Base-by-base conservation (phyloP, 2,888 invertebrate genomes). In the Spicauda simplicius region DNA sequence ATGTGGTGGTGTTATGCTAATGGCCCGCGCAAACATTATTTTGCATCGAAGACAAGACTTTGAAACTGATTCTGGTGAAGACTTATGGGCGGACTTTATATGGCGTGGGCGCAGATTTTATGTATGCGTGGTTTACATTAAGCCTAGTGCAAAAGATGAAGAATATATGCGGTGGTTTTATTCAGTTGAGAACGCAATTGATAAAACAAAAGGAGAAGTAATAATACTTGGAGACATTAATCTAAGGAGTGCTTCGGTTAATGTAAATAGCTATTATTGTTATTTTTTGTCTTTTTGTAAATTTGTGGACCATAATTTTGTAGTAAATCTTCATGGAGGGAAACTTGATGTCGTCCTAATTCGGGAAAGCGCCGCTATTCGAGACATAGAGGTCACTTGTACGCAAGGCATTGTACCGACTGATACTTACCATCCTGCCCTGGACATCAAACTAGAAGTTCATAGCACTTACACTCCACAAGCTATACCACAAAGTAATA, bases 111-210 rank as follows among this genome's bases (percentile, higher is more conserved):
- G 19, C 5, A 18, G 2, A 0, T 30, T 57, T 18, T 60, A 58
- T 54, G 55, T 71, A 11, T 69, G 71, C 53, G 71, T 72, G 14
- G 64, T 71, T 12, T 71, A 72, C 50, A 54, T 72, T 33, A 68
- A 70, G 41, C 68, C 68, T 0, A 70, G 64, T 58, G 60, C 70
- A n/a, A 64, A 6, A 12, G 70, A 70, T 61, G 62, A 60, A 5
- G 62, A 66, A 10, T 70, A 69, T 37, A 69, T 69, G 66, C n/a
- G 11, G 4, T 69, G 60, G 64, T 71, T 71, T 56, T 16, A 33
- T 33, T 10, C 33, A 16, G 33, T 53, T 56, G 33, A 33, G 11
- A 56, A 56, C n/a, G 12, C 2, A 30, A 33, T 56, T 33, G 16
- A 33, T 10, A 33, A 56, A 16, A 16, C 33, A 8, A 56, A 56